These are phyloP conservation scores for Chelonus insularis DNA, from an alignment of 1,140 invertebrate genomes.

Conservation along the genomic window DNA sequence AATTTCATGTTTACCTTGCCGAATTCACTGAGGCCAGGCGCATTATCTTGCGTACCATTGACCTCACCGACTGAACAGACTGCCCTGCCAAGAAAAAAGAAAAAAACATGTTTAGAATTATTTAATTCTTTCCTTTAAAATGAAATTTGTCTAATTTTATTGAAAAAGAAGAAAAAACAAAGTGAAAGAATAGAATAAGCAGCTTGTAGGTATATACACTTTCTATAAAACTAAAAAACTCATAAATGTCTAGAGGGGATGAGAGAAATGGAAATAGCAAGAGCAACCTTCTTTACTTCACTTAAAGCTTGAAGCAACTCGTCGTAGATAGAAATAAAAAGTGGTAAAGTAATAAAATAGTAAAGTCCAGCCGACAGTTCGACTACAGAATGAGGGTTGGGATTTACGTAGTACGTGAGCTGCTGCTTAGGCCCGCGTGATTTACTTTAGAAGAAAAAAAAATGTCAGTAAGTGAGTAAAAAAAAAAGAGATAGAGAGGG, in stretches of 20 bases:
- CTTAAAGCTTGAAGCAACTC: background rate
- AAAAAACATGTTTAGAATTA: constrained; percentile 44
- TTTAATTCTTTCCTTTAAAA: background rate
- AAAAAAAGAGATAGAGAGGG: no score
- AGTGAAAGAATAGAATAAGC: background rate
- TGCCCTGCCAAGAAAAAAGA: constrained; percentile 57
- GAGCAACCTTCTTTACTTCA: constrained; percentile 3
- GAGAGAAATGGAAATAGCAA: constrained; percentile 12
- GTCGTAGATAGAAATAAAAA: background rate
- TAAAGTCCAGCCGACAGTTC: constrained; percentile 17
- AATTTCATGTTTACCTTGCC: constrained; percentile 60
- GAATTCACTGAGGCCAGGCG: constrained; percentile 60
- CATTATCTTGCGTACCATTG: constrained; percentile 54
- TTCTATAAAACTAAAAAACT: background rate
- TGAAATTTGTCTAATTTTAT: background rate
- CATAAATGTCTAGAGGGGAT: constrained; percentile 18
- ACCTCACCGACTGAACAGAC: constrained; percentile 59
- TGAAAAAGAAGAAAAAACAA: background rate
- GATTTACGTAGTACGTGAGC: constrained; percentile 29
- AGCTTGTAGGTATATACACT: background rate
- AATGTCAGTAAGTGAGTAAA: no score
- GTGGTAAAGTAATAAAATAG: background rate
- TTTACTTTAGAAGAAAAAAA: background rate
- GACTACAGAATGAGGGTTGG: background rate
- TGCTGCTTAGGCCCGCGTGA: background rate